Percentiles rank a stretch among this genome's conserved stretches.
Conservation (phyloP, 2,888 invertebrate genomes). For the Metopia argyrocephala region DNA sequence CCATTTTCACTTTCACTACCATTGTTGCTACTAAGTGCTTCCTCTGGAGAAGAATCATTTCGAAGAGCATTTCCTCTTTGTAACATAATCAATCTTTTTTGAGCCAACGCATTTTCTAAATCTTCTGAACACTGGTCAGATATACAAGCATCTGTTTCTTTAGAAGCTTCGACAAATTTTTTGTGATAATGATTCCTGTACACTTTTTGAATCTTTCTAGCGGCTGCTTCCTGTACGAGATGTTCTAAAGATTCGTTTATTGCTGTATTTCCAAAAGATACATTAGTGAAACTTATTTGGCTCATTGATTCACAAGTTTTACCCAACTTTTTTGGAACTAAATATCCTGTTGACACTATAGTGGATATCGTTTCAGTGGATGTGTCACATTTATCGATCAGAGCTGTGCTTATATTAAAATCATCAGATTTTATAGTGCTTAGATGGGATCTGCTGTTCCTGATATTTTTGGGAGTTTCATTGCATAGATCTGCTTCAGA, state of each 20-base stretch:
- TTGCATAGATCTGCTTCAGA: conserved; percentile 75
- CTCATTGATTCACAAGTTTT: conserved; percentile 71
- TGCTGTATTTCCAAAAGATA: conserved; percentile 76
- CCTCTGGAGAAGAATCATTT: conserved; percentile 76
- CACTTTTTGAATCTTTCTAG: conserved; percentile 70
- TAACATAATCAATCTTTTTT: conserved; percentile 72
- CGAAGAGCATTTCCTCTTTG: conserved; percentile 77
- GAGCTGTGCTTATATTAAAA: conserved; percentile 74
- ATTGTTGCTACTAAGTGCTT: conserved; percentile 68
- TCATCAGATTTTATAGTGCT: conserved; percentile 68
- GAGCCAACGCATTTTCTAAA: conserved; percentile 72
- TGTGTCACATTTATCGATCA: conserved; percentile 71
- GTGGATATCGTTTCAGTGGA: conserved; percentile 78
- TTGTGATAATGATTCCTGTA: conserved; percentile 66
- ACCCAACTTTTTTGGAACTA: too few species aligned
- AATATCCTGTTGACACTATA: conserved; percentile 74
- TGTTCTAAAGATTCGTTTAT: conserved; percentile 76
- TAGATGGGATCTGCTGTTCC: conserved; percentile 18
- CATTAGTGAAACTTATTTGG: conserved; percentile 64
- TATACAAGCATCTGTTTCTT: conserved; percentile 16
- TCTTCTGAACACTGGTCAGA: conserved; percentile 43
- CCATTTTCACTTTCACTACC: conserved; percentile 40
- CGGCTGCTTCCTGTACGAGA: conserved; percentile 72
- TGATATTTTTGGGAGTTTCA: conserved; percentile 55
- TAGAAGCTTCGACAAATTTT: neutral